A percentile compares a stretch with the other conserved stretches of the same genome.
phyloP scores from a whole-genome alignment of 2,797 vertebrate genomes.

The Neosilurus hyrtlii region DNA sequence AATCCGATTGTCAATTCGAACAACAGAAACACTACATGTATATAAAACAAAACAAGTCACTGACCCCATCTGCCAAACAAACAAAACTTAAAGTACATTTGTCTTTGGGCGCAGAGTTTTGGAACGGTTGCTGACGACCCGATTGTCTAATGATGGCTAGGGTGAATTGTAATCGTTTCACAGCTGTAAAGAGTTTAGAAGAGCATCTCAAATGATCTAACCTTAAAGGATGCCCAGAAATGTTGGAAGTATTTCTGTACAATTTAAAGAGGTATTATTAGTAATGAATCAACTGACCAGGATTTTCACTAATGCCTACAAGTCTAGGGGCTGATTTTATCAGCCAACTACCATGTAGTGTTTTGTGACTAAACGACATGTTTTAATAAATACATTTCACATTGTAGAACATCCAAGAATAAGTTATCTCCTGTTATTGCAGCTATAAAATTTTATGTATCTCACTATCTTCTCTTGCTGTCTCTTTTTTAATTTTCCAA shows the following conservation, averaged over 20 bases:
- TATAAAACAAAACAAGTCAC: neutral
- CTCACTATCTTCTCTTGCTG: neutral
- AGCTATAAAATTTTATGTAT: neutral
- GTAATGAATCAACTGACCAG: neutral
- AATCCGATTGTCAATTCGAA: conserved; percentile 7
- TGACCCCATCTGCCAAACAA: neutral
- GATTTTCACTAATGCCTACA: neutral
- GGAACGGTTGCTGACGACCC: neutral
- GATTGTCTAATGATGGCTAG: neutral
- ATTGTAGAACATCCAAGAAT: neutral
- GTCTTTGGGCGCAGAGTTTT: neutral
- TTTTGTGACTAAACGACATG: neutral
- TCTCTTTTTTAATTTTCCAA: no score
- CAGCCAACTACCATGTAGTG: no score
- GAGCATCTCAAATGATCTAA: neutral
- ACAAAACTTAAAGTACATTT: neutral
- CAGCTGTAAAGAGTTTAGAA: neutral
- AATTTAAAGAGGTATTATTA: neutral
- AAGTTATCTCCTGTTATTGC: no score
- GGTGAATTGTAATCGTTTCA: neutral
- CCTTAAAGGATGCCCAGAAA: neutral
- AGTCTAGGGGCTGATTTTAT: neutral
- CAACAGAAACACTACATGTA: neutral
- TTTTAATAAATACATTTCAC: neutral
- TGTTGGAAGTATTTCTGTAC: neutral